A percentile compares a stretch with the other conserved stretches of the same genome.
Conservation (phyloP, 2,888 invertebrate genomes). For the Helicoverpa assulta region DNA sequence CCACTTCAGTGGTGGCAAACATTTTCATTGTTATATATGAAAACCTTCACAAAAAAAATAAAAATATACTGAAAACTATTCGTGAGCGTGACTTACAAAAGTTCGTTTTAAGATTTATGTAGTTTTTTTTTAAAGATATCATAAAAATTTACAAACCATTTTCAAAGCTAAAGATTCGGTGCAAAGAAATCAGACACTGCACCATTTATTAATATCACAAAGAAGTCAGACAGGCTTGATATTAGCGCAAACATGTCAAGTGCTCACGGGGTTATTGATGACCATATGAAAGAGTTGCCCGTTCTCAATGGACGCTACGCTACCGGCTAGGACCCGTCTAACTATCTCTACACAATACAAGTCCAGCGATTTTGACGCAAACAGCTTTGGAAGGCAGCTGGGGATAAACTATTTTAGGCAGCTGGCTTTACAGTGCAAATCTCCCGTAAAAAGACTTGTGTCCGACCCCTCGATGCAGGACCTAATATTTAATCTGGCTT, state of each 20-base stretch:
- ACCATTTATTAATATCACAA: slow-evolving; percentile 53
- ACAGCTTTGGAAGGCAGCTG: slow-evolving; percentile 40
- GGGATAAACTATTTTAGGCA: slow-evolving; percentile 34
- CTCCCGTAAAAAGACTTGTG: slow-evolving; percentile 9
- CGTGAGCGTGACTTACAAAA: too few species aligned
- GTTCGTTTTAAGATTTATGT: neutral
- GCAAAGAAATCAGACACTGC: slow-evolving; percentile 32
- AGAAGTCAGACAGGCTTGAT: slow-evolving; percentile 51
- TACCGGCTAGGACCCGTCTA: slow-evolving; percentile 97
- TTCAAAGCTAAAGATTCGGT: slow-evolving; percentile 5
- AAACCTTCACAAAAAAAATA: too few species aligned
- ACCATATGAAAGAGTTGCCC: slow-evolving; percentile 99
- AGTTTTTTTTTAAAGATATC: slow-evolving; percentile 7
- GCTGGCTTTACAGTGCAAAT: slow-evolving; percentile 28
- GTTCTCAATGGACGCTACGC: slow-evolving; percentile 96
- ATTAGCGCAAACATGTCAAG: slow-evolving; percentile 55
- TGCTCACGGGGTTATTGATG: slow-evolving; percentile 97
- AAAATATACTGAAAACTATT: too few species aligned
- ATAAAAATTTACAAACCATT: slow-evolving; percentile 7
- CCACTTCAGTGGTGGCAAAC: too few species aligned
- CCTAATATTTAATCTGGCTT: neutral
- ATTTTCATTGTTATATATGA: too few species aligned
- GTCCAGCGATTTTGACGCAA: slow-evolving; percentile 39
- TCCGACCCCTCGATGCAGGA: slow-evolving; percentile 4
- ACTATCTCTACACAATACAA: slow-evolving; percentile 34